These are phyloP conservation scores for Drosophila anceps DNA, from an alignment of 2,888 invertebrate genomes.

Conservation along the genomic window DNA sequence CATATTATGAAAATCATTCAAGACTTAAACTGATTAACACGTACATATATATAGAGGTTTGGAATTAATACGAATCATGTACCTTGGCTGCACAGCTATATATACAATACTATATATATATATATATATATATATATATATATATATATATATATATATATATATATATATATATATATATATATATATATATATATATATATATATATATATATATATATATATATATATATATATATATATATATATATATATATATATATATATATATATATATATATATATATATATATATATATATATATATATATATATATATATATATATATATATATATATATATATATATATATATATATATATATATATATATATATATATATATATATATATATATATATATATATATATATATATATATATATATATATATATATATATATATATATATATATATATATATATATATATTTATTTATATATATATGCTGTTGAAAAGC, in stretches of 20 bases:
- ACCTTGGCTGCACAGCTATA: background rate
- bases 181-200: background rate
- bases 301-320: background rate
- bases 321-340: background rate
- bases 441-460: background rate
- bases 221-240: background rate
- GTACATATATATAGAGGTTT: background rate
- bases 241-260: background rate
- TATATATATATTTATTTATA: background rate
- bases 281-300: background rate
- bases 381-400: background rate
- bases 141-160: background rate
- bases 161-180: background rate
- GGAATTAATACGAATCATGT: background rate
- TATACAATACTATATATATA: background rate
- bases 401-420: background rate
- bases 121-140: background rate
- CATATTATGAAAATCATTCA: background rate
- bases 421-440: background rate
- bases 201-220: background rate
- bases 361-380: background rate
- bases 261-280: background rate
- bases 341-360: background rate
- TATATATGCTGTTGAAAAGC: background rate
- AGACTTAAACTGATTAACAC: background rate